Evolutionary conservation across 2,888 invertebrate species (phyloP).

Genomic region (Clitarchus hookeri): DNA sequence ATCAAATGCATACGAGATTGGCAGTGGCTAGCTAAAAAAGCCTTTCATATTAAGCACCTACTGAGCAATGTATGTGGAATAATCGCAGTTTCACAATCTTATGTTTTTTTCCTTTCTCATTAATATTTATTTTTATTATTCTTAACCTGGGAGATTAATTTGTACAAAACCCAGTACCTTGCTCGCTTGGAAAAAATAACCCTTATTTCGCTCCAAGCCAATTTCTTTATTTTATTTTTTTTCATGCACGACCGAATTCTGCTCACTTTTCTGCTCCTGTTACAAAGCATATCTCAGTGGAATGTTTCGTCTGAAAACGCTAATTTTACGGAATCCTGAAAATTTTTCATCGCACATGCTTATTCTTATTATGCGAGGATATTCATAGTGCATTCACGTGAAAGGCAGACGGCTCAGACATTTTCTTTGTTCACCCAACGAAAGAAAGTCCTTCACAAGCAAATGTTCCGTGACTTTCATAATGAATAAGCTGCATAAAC

Average conservation of each 20-base stretch:
- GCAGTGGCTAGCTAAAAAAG: too few relatives aligned
- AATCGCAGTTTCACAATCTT: too few relatives aligned
- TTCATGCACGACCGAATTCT: not conserved
- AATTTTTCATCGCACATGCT: not conserved
- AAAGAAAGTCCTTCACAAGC: not conserved
- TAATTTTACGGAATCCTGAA: not conserved
- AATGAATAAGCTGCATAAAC: too few relatives aligned
- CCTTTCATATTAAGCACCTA: too few relatives aligned
- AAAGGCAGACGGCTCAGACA: not conserved
- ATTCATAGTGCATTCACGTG: not conserved
- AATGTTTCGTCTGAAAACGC: slow-evolving; percentile 1
- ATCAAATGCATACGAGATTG: too few relatives aligned
- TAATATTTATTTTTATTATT: too few relatives aligned
- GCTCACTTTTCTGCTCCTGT: not conserved
- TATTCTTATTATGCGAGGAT: not conserved
- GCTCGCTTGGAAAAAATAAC: not conserved
- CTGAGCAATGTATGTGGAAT: too few relatives aligned
- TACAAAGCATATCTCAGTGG: not conserved
- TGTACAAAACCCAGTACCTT: too few relatives aligned
- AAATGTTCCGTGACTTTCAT: not conserved
- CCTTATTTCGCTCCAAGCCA: not conserved
- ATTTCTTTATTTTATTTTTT: not conserved
- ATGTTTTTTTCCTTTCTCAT: too few relatives aligned
- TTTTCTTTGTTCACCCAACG: not conserved
- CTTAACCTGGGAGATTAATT: too few relatives aligned